Evolutionary conservation across 2,113 vertebrate genomes (phyloP).

Genomic region (Plotosus lineatus): DNA sequence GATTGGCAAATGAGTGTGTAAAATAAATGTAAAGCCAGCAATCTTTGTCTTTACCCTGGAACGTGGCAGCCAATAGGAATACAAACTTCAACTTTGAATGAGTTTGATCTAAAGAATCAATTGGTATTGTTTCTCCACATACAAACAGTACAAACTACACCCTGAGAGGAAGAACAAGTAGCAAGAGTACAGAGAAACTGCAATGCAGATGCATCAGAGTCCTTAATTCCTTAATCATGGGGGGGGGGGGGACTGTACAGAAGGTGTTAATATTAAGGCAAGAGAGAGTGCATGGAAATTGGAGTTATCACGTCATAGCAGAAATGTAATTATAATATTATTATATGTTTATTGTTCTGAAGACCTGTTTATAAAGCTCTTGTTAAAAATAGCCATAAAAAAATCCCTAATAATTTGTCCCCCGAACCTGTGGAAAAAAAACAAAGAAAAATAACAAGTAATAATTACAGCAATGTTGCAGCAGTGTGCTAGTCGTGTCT

Average conservation of each 20-base stretch:
- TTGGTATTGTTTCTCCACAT: not conserved
- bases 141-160: not conserved
- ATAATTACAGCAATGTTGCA: not conserved
- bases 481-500: not conserved
- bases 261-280: not conserved
- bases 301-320: not conserved
- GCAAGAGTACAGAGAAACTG: not conserved
- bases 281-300: not conserved
- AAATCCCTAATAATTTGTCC: not conserved
- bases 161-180: not conserved
- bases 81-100: not conserved
- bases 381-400: not conserved
- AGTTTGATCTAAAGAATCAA: not conserved
- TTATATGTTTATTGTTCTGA: not conserved
- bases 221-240: too few relatives aligned
- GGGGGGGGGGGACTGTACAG: not conserved
- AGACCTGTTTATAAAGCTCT: not conserved
- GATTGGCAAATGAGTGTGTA: too few relatives aligned
- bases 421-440: too few relatives aligned
- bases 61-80: not conserved
- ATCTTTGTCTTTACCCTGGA: not conserved
- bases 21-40: not conserved
- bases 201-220: not conserved
- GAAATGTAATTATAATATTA: not conserved
- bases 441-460: not conserved